Evolutionary conservation across 2,888 invertebrate genomes (phyloP).

Genomic region (Cenopis cana): DNA sequence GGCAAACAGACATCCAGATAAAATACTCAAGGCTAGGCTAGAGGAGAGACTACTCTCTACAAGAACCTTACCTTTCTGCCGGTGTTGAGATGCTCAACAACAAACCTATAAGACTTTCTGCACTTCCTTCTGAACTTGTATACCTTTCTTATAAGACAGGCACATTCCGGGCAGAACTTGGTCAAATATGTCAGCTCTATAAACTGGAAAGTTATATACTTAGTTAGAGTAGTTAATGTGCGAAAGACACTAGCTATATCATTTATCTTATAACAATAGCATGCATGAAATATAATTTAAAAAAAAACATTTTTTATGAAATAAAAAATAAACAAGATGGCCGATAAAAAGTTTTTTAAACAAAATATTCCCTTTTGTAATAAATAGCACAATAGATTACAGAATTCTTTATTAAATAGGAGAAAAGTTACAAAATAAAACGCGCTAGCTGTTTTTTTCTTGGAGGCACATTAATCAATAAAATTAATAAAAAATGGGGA

Average conservation of each 20-base stretch:
- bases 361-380: not conserved
- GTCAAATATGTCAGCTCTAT: slow-evolving; percentile 3
- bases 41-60: no score
- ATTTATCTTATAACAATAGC: no score
- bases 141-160: slow-evolving; percentile 15
- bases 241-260: not conserved
- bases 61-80: slow-evolving; percentile 17
- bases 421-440: not conserved
- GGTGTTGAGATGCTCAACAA: slow-evolving; percentile 1
- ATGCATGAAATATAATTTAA: no score
- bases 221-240: not conserved
- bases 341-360: no score
- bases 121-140: slow-evolving; percentile 19
- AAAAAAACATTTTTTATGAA: no score
- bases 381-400: no score
- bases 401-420: not conserved
- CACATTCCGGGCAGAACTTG: slow-evolving; percentile 26
- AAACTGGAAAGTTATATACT: not conserved
- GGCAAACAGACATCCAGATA: no score
- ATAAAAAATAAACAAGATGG: no score
- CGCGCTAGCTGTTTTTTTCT: not conserved
- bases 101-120: slow-evolving; percentile 1
- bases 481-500: not conserved
- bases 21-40: no score
- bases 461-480: not conserved